Base-by-base conservation (phyloP, 2,888 invertebrate species). In the Napeogenes inachia region DNA sequence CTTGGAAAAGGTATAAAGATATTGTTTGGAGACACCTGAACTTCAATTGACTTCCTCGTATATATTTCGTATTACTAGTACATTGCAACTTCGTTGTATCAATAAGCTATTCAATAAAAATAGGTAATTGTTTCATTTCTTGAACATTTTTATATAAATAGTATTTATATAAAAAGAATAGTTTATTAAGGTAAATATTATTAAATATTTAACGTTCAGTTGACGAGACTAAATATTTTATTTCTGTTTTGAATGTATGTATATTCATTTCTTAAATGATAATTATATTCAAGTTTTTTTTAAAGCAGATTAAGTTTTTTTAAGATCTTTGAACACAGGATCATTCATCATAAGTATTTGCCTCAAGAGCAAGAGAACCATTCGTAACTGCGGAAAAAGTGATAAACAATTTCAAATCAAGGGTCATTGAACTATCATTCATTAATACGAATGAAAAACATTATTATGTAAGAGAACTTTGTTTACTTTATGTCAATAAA, bases 351-450 rank as follows among this genome's bases (percentile, higher is more conserved):
- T 1, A 21, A 21, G 21, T 21, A 21, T 21, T 21, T 21, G 21
- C 21, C 21, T 21, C 21, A 21, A 21, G 21, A 21, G 21, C 21
- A 21, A 21, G 21, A 10, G 2, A 50, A 50, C 2, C 4, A 50
- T 59, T 42, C 45, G 32, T 45, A 12, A 42, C 10, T 61, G 56
- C 56, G 35, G 30, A 64, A 61, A 45, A 62, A 46, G 38, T 56
- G 55, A 46, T 59, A 66, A 54, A 60, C 53, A 56, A 54, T 60
- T 62, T 59, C 55, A 55, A 62, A 64, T 59, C 54, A 57, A 55
- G 65, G 68, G 68, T 66, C 62, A 55, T 63, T 62, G 66, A 69
- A 65, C 65, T 68, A 66, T 63, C 63, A 69, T 68, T 69, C 65
- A 68, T 62, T 64, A 59, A 57, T 62, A 56, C 59, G 62, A 60